Evolutionary conservation across 2,797 vertebrate genomes (phyloP).

Genomic region (Poecilia picta): DNA sequence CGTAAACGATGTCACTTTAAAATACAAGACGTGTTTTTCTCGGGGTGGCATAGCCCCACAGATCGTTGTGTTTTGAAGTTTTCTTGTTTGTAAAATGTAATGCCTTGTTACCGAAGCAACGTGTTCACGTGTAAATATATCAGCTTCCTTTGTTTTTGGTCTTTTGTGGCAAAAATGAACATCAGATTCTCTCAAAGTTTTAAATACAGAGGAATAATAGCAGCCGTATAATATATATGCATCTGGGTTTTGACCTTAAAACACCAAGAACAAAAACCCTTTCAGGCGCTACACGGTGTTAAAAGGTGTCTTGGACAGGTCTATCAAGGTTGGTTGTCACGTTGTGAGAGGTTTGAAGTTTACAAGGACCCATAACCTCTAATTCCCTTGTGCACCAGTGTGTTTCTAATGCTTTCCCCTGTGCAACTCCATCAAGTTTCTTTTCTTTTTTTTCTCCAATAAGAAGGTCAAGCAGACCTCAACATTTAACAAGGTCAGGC

Average conservation of each 20-base stretch:
- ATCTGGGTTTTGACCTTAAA: constrained; percentile 20
- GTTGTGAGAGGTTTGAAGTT: not conserved
- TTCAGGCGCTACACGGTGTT: not conserved
- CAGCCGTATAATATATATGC: not conserved
- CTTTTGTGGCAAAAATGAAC: not conserved
- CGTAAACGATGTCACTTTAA: not conserved
- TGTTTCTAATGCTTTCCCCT: not conserved
- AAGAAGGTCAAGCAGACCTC: not conserved
- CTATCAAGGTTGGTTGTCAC: constrained; percentile 6
- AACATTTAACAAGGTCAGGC: not conserved
- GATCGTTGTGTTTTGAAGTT: not conserved
- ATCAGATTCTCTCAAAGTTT: not conserved
- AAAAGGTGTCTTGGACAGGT: constrained; percentile 19
- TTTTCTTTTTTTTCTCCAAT: not conserved
- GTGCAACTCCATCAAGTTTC: not conserved
- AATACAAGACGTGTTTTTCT: not conserved
- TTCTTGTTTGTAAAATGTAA: not conserved
- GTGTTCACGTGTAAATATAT: not conserved
- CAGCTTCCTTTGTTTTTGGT: not conserved
- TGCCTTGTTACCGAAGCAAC: not conserved
- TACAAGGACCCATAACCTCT: constrained; percentile 3
- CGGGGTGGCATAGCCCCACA: not conserved
- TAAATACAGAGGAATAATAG: not conserved
- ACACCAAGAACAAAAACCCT: constrained; percentile 15
- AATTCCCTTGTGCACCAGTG: not conserved